phyloP scores from a whole-genome alignment of 2,888 invertebrate genomes.

The Pristionchus maxplancki region DNA sequence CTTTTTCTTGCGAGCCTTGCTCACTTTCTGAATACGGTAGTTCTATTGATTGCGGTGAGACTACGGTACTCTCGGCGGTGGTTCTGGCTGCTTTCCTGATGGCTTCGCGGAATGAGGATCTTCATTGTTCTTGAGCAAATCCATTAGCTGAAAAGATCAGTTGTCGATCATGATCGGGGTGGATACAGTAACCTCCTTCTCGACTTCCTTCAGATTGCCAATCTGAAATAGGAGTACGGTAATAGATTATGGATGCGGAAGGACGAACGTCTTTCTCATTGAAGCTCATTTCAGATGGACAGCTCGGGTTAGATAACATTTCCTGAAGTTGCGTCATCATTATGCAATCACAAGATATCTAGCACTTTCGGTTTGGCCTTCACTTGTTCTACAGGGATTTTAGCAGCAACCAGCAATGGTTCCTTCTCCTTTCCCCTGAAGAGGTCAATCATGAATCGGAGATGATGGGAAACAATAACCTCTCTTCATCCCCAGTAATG shows the following conservation, averaged over 20 bases:
- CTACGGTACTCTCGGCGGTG: neutral
- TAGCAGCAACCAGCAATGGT: neutral
- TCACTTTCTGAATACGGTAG: constrained; percentile 24
- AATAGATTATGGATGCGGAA: neutral
- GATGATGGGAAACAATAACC: neutral
- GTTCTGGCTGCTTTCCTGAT: neutral
- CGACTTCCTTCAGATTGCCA: constrained; percentile 20
- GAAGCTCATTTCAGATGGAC: constrained; percentile 19
- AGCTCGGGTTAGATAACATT: neutral
- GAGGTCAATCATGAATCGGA: neutral
- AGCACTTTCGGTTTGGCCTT: neutral
- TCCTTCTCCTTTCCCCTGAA: neutral
- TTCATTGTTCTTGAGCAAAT: neutral
- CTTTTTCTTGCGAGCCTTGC: constrained; percentile 21
- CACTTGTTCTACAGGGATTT: neutral
- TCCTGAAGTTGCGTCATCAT: constrained; percentile 25
- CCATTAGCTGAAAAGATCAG: constrained; percentile 14
- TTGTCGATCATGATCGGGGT: neutral
- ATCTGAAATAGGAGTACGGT: constrained; percentile 8
- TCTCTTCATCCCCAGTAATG: neutral
- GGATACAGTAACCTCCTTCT: constrained; percentile 31
- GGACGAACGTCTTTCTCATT: constrained; percentile 9
- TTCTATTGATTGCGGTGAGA: neutral
- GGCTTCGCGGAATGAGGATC: neutral
- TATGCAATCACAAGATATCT: neutral